phyloP scores from a whole-genome alignment of 2,113 vertebrate species.

The Chlorodrepanis virens region DNA sequence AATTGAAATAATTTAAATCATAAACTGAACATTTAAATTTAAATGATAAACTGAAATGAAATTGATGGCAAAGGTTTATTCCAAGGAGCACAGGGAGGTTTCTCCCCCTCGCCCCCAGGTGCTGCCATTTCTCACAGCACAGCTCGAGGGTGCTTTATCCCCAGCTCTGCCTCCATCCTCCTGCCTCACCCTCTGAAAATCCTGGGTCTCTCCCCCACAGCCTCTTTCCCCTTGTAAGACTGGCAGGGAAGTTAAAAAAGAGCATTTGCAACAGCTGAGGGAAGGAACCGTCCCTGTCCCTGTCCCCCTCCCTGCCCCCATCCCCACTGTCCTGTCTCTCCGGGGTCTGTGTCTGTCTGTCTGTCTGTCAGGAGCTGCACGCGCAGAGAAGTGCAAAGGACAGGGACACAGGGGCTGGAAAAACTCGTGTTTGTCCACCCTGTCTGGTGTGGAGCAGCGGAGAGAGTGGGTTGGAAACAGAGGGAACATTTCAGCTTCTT shows the following conservation, averaged over 20 bases:
- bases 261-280: background rate
- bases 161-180: background rate
- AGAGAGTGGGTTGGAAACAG: background rate
- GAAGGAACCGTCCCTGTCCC: fast-evolving
- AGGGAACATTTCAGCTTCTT: fast-evolving
- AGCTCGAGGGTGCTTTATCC: fast-evolving
- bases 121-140: background rate
- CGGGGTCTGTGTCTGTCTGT: no score
- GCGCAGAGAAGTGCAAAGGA: background rate
- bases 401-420: fast-evolving
- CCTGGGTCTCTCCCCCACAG: fast-evolving
- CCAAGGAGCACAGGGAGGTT: background rate
- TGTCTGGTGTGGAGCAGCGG: background rate
- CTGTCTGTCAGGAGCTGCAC: background rate
- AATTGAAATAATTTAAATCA: no score
- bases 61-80: background rate
- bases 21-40: no score
- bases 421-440: background rate
- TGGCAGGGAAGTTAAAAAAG: background rate
- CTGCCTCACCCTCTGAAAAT: background rate
- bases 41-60: no score
- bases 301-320: background rate
- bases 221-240: background rate
- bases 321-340: fast-evolving
- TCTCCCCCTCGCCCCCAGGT: background rate